These are phyloP conservation scores for Danio choprae DNA, from an alignment of 2,797 vertebrate genomes.

Conservation along the genomic window DNA sequence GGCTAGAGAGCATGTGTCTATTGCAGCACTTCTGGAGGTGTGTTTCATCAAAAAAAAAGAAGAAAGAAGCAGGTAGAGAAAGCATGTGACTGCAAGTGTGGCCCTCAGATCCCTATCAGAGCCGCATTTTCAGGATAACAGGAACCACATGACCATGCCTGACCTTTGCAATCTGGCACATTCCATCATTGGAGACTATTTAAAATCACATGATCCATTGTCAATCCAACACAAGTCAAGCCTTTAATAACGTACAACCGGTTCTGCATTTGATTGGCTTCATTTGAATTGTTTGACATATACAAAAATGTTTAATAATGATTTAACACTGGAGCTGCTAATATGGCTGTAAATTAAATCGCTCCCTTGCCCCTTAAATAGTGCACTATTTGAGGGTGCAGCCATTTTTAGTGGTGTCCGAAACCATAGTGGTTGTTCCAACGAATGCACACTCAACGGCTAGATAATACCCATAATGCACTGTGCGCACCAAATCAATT, in stretches of 20 bases:
- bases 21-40: neutral
- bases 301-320: too few species aligned
- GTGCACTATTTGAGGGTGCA: too few species aligned
- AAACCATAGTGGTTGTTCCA: too few species aligned
- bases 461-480: too few species aligned
- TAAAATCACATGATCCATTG: slow-evolving; percentile 17
- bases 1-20: neutral
- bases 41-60: slow-evolving; percentile 9
- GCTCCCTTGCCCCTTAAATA: too few species aligned
- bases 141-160: slow-evolving; percentile 44
- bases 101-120: slow-evolving; percentile 69
- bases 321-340: too few species aligned
- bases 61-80: neutral
- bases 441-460: too few species aligned
- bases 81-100: slow-evolving; percentile 67
- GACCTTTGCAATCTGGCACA: slow-evolving; percentile 16
- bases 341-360: too few species aligned
- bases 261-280: neutral
- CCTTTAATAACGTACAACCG: neutral
- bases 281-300: too few species aligned
- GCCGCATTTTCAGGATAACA: slow-evolving; percentile 63
- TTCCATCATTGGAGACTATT: slow-evolving; percentile 44
- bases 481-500: too few species aligned
- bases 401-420: too few species aligned
- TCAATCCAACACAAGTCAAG: neutral